Base-by-base conservation (phyloP, 2,797 vertebrate species). In the Buceros bicornis region DNA sequence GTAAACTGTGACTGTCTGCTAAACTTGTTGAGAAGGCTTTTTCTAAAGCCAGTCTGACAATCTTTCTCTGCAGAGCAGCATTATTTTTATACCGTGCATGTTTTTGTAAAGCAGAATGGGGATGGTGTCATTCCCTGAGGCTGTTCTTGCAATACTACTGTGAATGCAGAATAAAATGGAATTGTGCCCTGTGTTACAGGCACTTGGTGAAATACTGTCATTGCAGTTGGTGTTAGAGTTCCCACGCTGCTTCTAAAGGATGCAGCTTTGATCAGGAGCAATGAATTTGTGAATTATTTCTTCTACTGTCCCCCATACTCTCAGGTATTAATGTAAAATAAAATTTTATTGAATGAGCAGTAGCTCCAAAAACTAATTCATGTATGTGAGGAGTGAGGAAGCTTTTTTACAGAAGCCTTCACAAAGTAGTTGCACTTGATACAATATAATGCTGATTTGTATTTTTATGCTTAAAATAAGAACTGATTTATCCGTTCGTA, bases 271-370 rank as follows among this genome's bases (percentile, higher is more conserved):
- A 70, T 66, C 29, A 48, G 57, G 21, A 72, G 24, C 51, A 56
- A 24, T 65, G 64, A 80, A 81, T 85, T 73, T 82, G 53, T 42
- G 6, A 87, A 65, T 83, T 71, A 54, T 35, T 51, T 92, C 42
- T 90, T 77, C 35, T n/a, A 12, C 12, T 84, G 25, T 93, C 33
- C 57, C 86, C 29, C 7, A 11, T 61, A 40, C 25, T 92, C 96
- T 95, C 92, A 93, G 90, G 94, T 96, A 87, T 87, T 82, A 80
- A 88, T 93, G 54, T 86, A 88, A 95, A 93, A 85, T 69, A 82
- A 71, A 60, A 24, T 90, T 90, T 71, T 90, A 70, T 22, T 89
- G 77, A 87, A 76, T 37, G 40, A 91, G 80, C 25, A 64, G 40
- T 57, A 92, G 77, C 47, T 85, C 53, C 50, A 90, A 85, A 90